Conservation (phyloP, 2,888 invertebrate genomes). For the Pseudanteris insignis region DNA sequence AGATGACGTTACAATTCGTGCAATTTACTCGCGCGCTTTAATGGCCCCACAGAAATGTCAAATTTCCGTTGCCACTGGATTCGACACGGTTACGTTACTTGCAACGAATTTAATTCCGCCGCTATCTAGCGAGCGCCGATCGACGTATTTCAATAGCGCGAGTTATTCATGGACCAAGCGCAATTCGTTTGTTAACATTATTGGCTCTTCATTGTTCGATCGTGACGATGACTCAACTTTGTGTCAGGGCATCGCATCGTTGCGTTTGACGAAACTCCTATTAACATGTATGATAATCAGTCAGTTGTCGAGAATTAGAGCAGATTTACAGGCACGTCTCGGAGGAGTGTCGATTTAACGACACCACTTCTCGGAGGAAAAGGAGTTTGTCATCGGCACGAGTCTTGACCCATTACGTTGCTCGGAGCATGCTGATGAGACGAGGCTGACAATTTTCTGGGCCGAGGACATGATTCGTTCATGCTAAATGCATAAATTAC, state of each 20-base stretch:
- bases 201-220: constrained; percentile 9
- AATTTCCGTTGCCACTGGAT: no score
- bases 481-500: constrained; percentile 18
- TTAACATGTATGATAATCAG: constrained; percentile 42
- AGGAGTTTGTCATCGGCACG: constrained; percentile 31
- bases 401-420: constrained; percentile 37
- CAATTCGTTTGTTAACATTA: background rate
- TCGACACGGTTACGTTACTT: no score
- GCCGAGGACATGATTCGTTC: constrained; percentile 40
- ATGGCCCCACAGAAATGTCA: no score
- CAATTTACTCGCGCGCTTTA: no score
- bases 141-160: no score
- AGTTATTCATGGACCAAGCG: background rate
- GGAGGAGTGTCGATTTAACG: constrained; percentile 44
- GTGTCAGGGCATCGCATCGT: constrained; percentile 33
- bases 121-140: no score
- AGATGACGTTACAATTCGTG: no score
- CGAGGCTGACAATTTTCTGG: constrained; percentile 26
- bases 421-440: constrained; percentile 13
- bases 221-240: constrained; percentile 8
- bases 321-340: constrained; percentile 43
- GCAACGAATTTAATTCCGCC: no score
- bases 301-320: constrained; percentile 35
- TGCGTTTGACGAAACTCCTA: constrained; percentile 31
- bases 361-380: constrained; percentile 28